Evolutionary conservation across 1,140 invertebrate genomes (phyloP).

Genomic region (Eciton burchellii): DNA sequence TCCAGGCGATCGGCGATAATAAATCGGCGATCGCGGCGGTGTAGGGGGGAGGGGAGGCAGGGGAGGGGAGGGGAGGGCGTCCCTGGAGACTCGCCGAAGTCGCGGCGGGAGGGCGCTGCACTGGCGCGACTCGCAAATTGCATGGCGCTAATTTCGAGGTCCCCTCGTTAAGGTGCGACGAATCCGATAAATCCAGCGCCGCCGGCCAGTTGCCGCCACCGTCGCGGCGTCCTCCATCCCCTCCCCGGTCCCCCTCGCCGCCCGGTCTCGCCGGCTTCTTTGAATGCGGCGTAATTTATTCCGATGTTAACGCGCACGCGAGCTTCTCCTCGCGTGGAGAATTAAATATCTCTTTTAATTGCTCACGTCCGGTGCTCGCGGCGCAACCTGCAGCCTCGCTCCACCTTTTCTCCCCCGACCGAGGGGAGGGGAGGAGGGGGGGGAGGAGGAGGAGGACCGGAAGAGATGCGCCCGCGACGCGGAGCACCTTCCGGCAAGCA

Average conservation of each 20-base stretch:
- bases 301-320: conserved; percentile 25
- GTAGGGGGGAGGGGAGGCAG: background rate
- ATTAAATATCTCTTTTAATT: conserved; percentile 52
- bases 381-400: background rate
- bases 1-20: conserved; percentile 20
- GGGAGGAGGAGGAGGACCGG: too few species aligned
- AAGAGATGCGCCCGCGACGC: conserved; percentile 14
- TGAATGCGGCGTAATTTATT: conserved; percentile 29
- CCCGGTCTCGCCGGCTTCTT: conserved; percentile 1
- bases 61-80: background rate
- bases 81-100: background rate
- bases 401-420: too few species aligned
- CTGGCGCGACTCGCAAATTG: conserved; percentile 34
- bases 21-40: too few species aligned
- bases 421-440: too few species aligned
- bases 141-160: conserved; percentile 35
- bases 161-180: conserved; percentile 32
- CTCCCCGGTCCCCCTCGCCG: too few species aligned
- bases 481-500: conserved; percentile 36
- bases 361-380: conserved; percentile 2
- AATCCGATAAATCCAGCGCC: conserved; percentile 28
- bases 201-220: too few species aligned
- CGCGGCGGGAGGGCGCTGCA: conserved; percentile 6
- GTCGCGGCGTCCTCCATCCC: too few species aligned
- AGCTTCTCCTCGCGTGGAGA: background rate